Conservation (phyloP, 2,113 vertebrate genomes). For the Mastomys coucha region DNA sequence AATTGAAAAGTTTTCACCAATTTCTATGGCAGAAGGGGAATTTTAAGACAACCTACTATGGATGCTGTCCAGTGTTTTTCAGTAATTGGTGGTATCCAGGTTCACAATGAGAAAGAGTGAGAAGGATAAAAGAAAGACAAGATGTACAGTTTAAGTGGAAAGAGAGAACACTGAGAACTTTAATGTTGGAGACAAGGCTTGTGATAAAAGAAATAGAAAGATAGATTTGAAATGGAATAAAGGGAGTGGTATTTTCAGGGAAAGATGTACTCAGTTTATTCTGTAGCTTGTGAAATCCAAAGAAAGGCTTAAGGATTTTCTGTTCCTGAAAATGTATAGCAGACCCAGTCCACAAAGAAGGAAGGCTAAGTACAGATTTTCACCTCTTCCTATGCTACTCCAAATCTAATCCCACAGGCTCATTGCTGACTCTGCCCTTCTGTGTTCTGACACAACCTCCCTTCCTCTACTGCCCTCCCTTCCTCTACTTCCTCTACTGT, state of each 20-base stretch:
- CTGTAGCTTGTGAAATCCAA: not conserved
- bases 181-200: not conserved
- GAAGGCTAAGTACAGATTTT: not conserved
- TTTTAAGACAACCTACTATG: not conserved
- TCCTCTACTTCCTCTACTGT: not conserved
- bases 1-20: not conserved
- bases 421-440: not conserved
- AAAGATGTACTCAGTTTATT: not conserved
- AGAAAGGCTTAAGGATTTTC: not conserved
- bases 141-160: not conserved
- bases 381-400: not conserved
- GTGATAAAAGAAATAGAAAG: not conserved
- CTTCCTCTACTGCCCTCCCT: not conserved
- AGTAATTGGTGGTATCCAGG: not conserved
- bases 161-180: not conserved
- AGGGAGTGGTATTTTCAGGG: not conserved
- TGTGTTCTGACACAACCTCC: not conserved
- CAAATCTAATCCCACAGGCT: not conserved
- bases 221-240: not conserved
- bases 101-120: not conserved
- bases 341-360: not conserved
- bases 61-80: not conserved
- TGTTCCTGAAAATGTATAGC: not conserved
- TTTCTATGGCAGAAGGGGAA: not conserved
- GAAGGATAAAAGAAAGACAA: not conserved